Evolutionary conservation across 2,888 invertebrate species (phyloP).

Genomic region (Cephus runcator): DNA sequence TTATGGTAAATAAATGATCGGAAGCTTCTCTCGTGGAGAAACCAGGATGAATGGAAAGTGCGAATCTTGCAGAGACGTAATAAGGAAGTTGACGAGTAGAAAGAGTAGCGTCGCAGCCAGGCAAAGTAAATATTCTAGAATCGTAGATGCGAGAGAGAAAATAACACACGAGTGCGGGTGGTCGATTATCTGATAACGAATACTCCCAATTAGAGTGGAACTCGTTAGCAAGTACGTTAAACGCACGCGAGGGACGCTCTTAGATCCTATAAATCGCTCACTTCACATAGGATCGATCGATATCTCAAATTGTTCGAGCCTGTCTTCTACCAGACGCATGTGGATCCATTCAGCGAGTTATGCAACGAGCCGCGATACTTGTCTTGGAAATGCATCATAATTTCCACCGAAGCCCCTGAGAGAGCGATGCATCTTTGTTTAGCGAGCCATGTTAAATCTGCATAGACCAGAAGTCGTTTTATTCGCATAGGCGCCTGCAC

Average conservation of each 20-base stretch:
- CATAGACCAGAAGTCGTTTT: background rate
- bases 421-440: background rate
- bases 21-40: background rate
- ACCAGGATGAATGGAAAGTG: background rate
- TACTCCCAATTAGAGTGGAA: background rate
- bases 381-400: background rate
- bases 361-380: background rate
- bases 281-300: background rate
- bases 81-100: background rate
- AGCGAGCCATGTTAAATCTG: background rate
- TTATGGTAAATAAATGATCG: conserved; percentile 73
- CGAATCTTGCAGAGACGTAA: too few species aligned
- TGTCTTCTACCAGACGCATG: background rate
- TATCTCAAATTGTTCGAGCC: background rate
- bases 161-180: background rate
- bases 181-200: background rate
- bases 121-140: background rate
- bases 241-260: background rate
- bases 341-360: background rate
- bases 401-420: background rate
- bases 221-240: background rate
- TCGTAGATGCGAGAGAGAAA: background rate
- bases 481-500: background rate
- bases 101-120: background rate
- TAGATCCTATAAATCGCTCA: background rate